Percentiles rank a stretch among this genome's conserved stretches.
Evolutionary conservation across 2,888 invertebrate species (phyloP).

Genomic region (Apodemia zela): DNA sequence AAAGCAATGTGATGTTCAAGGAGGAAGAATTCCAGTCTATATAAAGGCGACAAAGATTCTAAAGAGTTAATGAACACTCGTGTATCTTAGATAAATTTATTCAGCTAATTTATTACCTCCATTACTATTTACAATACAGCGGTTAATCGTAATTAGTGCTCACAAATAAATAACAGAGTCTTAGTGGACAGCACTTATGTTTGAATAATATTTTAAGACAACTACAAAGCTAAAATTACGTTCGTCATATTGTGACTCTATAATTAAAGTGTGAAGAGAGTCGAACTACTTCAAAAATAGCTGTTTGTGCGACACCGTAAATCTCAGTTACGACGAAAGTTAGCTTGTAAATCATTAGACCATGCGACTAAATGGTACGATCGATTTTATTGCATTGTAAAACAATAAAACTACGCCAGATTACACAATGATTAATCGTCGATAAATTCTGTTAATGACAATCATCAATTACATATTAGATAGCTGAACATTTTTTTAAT

Average conservation of each 20-base stretch:
- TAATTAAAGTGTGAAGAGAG: constrained; percentile 73
- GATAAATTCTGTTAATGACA: constrained; percentile 24
- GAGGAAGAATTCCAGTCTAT: constrained; percentile 6
- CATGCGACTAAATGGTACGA: constrained; percentile 59
- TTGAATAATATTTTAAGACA: constrained; percentile 56
- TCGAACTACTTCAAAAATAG: constrained; percentile 68
- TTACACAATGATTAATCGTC: constrained; percentile 48
- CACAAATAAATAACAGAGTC: constrained; percentile 33
- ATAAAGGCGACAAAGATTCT: constrained; percentile 10
- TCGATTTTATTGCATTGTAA: constrained; percentile 63
- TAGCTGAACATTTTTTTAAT: not conserved
- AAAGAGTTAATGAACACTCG: constrained; percentile 27
- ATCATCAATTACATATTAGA: not conserved
- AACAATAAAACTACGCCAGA: constrained; percentile 61
- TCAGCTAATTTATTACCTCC: constrained; percentile 29
- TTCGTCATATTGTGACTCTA: constrained; percentile 69
- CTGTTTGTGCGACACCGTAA: constrained; percentile 67
- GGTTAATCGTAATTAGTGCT: constrained; percentile 35
- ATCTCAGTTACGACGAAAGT: constrained; percentile 68
- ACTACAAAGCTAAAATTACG: constrained; percentile 57
- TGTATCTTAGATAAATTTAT: constrained; percentile 29
- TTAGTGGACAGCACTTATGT: constrained; percentile 37
- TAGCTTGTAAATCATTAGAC: constrained; percentile 63
- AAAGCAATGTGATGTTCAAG: not conserved
- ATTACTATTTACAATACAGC: constrained; percentile 32